phyloP scores from a whole-genome alignment of 2,888 invertebrate species.

The Cantharis rufa region DNA sequence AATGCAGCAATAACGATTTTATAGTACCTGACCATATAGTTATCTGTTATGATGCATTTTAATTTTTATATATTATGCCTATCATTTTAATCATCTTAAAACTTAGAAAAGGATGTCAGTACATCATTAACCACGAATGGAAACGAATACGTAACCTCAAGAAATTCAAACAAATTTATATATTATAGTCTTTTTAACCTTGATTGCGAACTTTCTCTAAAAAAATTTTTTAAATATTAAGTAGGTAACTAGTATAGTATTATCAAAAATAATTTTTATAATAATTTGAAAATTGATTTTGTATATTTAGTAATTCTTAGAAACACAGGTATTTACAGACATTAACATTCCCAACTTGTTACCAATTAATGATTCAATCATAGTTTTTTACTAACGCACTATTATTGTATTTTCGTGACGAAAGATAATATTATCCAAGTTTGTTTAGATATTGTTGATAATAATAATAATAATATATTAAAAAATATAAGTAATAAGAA shows the following conservation, averaged over 20 bases:
- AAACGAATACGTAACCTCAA: background rate
- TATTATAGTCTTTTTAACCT: background rate
- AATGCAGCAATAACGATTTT: background rate
- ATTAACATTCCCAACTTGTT: too few relatives aligned
- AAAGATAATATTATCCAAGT: too few relatives aligned
- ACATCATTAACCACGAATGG: background rate
- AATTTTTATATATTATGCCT: background rate
- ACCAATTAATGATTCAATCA: background rate
- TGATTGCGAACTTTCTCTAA: background rate
- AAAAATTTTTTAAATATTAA: background rate
- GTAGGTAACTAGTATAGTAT: background rate
- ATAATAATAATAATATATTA: background rate
- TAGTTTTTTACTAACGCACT: background rate
- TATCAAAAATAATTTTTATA: background rate
- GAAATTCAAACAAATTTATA: background rate
- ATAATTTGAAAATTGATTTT: background rate
- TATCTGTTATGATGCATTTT: background rate
- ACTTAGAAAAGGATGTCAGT: background rate
- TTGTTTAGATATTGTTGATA: too few relatives aligned
- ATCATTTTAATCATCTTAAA: background rate
- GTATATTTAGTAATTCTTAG: background rate
- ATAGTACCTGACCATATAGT: background rate
- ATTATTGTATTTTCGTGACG: background rate
- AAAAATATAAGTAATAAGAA: background rate
- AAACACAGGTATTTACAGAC: background rate